These are phyloP conservation scores for Trichacis sp. DNA, from an alignment of 2,888 invertebrate species.

Conservation along the genomic window DNA sequence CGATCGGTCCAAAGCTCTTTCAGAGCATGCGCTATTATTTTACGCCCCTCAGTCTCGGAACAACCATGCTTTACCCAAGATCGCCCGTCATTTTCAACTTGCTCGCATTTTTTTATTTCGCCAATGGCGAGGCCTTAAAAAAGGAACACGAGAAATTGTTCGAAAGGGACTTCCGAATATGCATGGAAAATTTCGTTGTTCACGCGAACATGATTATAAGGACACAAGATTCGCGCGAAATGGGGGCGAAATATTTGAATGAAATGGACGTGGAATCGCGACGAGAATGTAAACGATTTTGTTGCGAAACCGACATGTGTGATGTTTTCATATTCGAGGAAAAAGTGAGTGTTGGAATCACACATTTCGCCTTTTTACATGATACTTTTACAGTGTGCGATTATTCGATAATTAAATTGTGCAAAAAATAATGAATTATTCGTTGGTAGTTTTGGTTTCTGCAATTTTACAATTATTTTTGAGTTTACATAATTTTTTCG, in stretches of 20 bases:
- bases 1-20: constrained; percentile 24
- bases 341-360: constrained; percentile 73
- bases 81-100: constrained; percentile 53
- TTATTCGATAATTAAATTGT: background rate
- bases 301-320: constrained; percentile 88
- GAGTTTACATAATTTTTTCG: too few relatives aligned
- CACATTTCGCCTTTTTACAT: background rate
- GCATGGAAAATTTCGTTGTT: constrained; percentile 84
- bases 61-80: constrained; percentile 54
- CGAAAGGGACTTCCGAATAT: constrained; percentile 76
- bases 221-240: constrained; percentile 87
- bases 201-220: constrained; percentile 91
- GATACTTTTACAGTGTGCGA: background rate
- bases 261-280: constrained; percentile 85
- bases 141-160: constrained; percentile 58
- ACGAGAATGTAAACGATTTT: constrained; percentile 85
- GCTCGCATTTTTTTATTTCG: constrained; percentile 50
- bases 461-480: background rate
- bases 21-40: constrained; percentile 30
- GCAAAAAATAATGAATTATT: too few relatives aligned
- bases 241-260: constrained; percentile 90
- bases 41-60: constrained; percentile 23
- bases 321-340: constrained; percentile 94
- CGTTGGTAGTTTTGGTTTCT: too few relatives aligned
- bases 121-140: constrained; percentile 46